Conservation (phyloP, 2,797 vertebrate genomes). For the Eptatretus atami region DNA sequence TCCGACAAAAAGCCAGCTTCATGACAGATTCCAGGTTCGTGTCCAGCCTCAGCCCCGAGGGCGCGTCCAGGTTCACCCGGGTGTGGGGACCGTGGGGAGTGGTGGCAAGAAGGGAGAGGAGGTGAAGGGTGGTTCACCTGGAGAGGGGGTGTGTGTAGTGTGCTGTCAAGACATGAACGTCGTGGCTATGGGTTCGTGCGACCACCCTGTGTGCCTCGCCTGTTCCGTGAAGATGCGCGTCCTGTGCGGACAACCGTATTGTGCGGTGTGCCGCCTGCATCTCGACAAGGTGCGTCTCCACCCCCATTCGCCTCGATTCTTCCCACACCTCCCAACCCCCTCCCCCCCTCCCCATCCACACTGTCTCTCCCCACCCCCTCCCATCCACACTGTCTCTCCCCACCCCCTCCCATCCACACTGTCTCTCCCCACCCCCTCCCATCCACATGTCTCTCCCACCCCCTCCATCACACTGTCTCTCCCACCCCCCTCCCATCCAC, state of each 20-base stretch:
- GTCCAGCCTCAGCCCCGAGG: no score
- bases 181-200: conserved; percentile 67
- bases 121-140: no score
- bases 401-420: not conserved
- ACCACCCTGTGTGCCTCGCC: conserved; percentile 79
- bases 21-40: no score
- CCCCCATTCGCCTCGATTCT: not conserved
- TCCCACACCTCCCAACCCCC: no score
- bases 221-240: conserved; percentile 94
- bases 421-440: not conserved
- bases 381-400: not conserved
- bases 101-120: no score
- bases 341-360: not conserved
- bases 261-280: conserved; percentile 86
- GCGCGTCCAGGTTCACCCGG: no score
- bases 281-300: conserved; percentile 39
- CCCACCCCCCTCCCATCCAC: not conserved
- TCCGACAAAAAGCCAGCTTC: no score
- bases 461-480: no score
- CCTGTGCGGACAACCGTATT: conserved; percentile 77
- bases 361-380: not conserved
- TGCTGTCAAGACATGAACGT: conserved; percentile 73
- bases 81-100: no score
- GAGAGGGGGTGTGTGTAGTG: conserved; percentile 36
- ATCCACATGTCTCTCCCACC: not conserved